Evolutionary conservation across 2,113 vertebrate species (phyloP).

Genomic region (Heterocephalus glaber): DNA sequence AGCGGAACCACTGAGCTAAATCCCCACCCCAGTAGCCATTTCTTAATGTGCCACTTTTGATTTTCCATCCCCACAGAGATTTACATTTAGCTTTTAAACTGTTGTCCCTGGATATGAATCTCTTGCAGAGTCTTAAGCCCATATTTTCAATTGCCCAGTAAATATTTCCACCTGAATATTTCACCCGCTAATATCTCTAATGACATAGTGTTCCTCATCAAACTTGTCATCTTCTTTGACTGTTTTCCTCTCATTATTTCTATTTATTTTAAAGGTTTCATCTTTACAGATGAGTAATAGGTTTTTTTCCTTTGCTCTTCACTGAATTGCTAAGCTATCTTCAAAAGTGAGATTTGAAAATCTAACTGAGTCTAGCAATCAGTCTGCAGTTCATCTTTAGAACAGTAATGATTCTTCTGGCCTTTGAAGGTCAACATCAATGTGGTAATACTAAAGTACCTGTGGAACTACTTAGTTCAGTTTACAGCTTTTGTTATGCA

Average conservation of each 20-base stretch:
- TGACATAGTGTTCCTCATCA: not conserved
- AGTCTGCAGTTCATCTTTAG: not conserved
- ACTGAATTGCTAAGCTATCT: not conserved
- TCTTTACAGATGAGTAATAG: not conserved
- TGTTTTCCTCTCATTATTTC: not conserved
- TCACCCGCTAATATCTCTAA: not conserved
- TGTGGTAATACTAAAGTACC: not conserved
- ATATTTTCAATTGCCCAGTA: not conserved
- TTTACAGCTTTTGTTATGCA: not conserved
- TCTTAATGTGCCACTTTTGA: not conserved
- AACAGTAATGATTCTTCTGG: not conserved
- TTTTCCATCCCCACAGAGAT: not conserved
- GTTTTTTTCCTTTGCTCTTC: not conserved
- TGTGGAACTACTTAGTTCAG: not conserved
- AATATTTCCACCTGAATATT: not conserved
- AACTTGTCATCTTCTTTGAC: not conserved
- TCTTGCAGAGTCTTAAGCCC: not conserved
- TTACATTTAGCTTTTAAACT: not conserved
- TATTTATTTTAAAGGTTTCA: not conserved
- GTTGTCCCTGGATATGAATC: not conserved
- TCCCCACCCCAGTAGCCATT: too few relatives aligned
- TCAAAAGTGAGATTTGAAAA: conserved; percentile 13
- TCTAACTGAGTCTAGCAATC: not conserved
- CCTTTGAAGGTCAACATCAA: not conserved
- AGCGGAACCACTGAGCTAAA: too few relatives aligned